phyloP scores from a whole-genome alignment of 2,113 vertebrate species.

The Aepyceros melampus region DNA sequence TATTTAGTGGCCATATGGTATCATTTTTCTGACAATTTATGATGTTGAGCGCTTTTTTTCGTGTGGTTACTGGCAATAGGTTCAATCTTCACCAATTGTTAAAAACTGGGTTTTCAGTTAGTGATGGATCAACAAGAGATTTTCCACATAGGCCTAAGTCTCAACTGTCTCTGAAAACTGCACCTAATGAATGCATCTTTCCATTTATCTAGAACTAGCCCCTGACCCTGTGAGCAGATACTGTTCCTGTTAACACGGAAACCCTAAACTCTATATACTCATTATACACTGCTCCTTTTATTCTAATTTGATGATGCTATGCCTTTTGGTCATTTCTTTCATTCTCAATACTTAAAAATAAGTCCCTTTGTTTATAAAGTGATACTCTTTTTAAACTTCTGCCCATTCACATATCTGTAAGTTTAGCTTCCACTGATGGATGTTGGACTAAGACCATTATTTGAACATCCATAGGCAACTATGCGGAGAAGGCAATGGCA shows the following conservation, averaged over 20 bases:
- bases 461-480: neutral
- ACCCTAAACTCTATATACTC: neutral
- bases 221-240: neutral
- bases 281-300: neutral
- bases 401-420: neutral
- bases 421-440: neutral
- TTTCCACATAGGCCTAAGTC: neutral
- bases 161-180: neutral
- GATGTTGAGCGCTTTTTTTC: neutral
- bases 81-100: neutral
- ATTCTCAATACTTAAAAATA: neutral
- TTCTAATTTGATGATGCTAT: neutral
- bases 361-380: neutral
- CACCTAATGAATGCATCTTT: neutral
- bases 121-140: neutral
- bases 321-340: neutral
- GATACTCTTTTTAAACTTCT: neutral
- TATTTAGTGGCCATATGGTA: rapidly evolving
- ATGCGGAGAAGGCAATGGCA: no score
- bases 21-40: neutral
- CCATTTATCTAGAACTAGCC: no score
- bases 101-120: neutral
- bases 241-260: neutral
- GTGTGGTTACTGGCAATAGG: neutral
- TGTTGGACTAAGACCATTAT: neutral